Evolutionary conservation across 2,888 invertebrate species (phyloP), one percentile per base, ranked within the genome.

Genomic region (Dilophus febrilis): DNA sequence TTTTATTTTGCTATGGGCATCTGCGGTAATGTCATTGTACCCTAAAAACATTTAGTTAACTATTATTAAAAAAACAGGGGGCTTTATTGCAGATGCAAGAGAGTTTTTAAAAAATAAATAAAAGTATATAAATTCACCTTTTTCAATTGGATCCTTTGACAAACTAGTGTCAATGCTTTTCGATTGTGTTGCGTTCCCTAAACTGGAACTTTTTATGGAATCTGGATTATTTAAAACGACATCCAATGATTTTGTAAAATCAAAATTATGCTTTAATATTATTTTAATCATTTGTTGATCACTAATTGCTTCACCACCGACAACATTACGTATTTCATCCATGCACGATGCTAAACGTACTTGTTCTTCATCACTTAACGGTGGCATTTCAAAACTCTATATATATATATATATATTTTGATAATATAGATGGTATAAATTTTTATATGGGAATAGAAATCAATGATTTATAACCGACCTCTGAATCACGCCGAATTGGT

Each of bases 321-420:
- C 67, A 7, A 86, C 74, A 55, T 77, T 77, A 42, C 79, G 74
- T 28, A 92, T 70, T 54, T 81, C 78, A 51, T 88, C 87, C 40
- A 90, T 66, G 51, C 91, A 90, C 0, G 86, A 85, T 55, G 78
- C 74, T 2, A 92, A 65, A 53, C 76, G 76, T 0, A 74, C 78
- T 63, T 75, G 74, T 40, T 84, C 79, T 2, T 75, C 56, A 43
- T 83, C 80, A 35, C 68, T 67, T 4, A 83, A 61, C 18, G 57
- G 54, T 17, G 66, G 64, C 49, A 61, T 56, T 45, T 67, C 64
- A 44, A 71, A 57, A 49, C 69, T 59, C 22, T 63, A 58, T 27
- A 38, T 10, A 30, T 31, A 17, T 33, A 28, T 40, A 30, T 36
- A 12, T 13, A 22, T 29, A 6, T 22, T 22, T 22, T 6, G 32